Evolutionary conservation across 2,797 vertebrate species (phyloP).

Genomic region (Mus spretus): DNA sequence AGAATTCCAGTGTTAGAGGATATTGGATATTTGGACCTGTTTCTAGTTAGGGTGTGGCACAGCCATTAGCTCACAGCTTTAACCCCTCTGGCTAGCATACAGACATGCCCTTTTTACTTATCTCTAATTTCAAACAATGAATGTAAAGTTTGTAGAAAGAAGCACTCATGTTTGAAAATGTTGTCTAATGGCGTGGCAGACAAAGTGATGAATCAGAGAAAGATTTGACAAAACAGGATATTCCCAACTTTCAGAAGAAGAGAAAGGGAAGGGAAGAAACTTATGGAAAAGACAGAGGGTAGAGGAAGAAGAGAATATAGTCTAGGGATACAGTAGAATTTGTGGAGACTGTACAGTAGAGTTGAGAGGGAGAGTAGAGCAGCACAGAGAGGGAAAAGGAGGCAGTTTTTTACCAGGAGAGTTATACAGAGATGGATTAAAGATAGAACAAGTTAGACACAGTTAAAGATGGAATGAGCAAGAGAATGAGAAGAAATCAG

Average conservation of each 20-base stretch:
- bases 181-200: background rate
- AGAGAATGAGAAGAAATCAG: background rate
- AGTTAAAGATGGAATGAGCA: background rate
- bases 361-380: background rate
- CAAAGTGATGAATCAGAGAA: background rate
- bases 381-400: background rate
- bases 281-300: background rate
- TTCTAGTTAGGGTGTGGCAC: background rate
- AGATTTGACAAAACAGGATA: background rate
- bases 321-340: background rate
- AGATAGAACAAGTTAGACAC: background rate
- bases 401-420: background rate
- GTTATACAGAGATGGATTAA: background rate
- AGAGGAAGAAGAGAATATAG: background rate
- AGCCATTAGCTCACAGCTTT: background rate
- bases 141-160: background rate
- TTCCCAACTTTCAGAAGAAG: background rate
- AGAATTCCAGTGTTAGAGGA: background rate
- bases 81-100: background rate
- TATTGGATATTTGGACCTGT: background rate
- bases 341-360: background rate
- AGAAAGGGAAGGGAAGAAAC: background rate
- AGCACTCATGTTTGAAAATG: background rate
- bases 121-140: background rate
- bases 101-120: background rate